Percentiles rank a stretch among this genome's conserved stretches.
These are phyloP conservation scores for Conchocele bisecta DNA, from an alignment of 2,888 invertebrate genomes.

Conservation along the genomic window DNA sequence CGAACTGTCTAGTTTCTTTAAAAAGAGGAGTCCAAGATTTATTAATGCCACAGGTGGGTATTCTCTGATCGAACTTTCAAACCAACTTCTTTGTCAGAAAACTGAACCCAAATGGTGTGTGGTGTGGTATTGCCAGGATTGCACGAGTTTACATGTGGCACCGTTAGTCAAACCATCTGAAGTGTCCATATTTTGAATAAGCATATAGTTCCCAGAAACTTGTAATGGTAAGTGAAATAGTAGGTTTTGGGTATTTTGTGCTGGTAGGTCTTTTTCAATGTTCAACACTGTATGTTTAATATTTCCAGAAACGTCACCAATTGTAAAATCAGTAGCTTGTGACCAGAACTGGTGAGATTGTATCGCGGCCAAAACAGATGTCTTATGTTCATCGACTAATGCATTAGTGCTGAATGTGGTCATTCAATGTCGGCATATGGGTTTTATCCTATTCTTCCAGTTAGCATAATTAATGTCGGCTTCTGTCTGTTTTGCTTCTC, in stretches of 20 bases:
- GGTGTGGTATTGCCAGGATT: conserved; percentile 8
- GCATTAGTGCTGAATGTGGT: conserved; percentile 8
- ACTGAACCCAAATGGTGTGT: conserved; percentile 11
- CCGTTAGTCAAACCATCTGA: conserved; percentile 32
- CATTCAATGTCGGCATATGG: neutral
- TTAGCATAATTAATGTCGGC: neutral
- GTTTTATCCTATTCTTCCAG: neutral
- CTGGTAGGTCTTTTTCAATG: neutral
- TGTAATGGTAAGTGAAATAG: neutral
- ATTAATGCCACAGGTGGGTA: conserved; percentile 6
- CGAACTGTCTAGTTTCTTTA: conserved; percentile 10
- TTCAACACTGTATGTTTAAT: neutral
- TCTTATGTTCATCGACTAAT: conserved; percentile 8
- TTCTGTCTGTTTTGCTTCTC: conserved; percentile 21
- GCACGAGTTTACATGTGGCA: conserved; percentile 2
- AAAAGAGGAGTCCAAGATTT: conserved; percentile 25
- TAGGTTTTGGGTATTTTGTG: conserved; percentile 12
- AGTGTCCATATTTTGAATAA: conserved; percentile 9
- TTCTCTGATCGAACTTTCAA: neutral
- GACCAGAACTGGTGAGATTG: neutral
- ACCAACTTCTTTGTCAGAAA: conserved; percentile 9
- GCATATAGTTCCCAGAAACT: conserved; percentile 15
- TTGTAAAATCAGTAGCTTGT: neutral
- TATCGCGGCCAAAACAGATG: neutral
- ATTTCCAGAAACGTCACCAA: conserved; percentile 1